These are phyloP conservation scores for Dendrocopos noguchii DNA, from an alignment of 2,113 vertebrate genomes.

Conservation along the genomic window DNA sequence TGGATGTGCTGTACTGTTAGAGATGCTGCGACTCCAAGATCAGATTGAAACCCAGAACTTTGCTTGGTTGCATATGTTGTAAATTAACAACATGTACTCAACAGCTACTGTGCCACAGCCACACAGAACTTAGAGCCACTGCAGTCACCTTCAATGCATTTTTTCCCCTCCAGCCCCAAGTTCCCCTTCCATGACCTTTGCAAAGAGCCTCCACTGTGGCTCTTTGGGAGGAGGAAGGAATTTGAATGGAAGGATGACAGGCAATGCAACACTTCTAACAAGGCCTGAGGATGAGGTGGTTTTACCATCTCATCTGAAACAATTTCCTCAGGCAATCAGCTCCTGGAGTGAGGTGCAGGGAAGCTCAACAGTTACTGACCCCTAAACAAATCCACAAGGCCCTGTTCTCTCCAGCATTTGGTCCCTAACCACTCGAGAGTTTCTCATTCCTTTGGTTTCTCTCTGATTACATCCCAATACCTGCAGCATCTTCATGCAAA, in stretches of 20 bases:
- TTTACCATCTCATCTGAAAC: background rate
- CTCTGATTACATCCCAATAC: background rate
- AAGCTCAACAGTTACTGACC: background rate
- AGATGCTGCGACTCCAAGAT: background rate
- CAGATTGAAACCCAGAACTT: rapidly evolving
- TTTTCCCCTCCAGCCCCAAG: background rate
- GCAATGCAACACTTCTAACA: background rate
- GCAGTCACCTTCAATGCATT: background rate
- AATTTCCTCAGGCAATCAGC: background rate
- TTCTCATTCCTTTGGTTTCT: background rate
- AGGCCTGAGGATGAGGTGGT: background rate
- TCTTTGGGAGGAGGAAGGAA: background rate
- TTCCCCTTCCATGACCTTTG: background rate
- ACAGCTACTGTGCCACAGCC: background rate
- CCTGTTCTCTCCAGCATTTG: background rate
- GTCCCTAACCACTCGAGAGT: background rate
- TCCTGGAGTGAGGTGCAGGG: background rate
- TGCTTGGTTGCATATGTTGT: background rate
- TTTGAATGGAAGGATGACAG: background rate
- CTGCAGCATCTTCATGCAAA: background rate
- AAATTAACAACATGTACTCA: background rate
- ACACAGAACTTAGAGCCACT: background rate
- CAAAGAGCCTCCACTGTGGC: background rate
- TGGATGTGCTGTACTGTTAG: background rate
- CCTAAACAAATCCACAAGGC: background rate